phyloP scores from a whole-genome alignment of 2,797 vertebrate genomes.

The Molossus alvarezi region DNA sequence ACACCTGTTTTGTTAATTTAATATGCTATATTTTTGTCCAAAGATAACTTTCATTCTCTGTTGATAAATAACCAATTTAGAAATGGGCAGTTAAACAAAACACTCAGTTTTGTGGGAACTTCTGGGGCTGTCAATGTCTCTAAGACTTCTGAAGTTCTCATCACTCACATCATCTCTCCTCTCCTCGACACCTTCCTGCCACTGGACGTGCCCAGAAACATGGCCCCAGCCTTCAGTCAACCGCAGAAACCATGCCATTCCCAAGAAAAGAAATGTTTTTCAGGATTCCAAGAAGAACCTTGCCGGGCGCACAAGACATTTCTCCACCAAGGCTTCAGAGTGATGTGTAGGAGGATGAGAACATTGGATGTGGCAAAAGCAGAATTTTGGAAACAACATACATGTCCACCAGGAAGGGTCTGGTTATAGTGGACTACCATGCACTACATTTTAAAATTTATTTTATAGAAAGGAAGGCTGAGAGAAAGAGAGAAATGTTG shows the following conservation, averaged over 20 bases:
- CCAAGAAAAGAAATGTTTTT: constrained; percentile 27
- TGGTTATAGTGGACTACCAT: not conserved
- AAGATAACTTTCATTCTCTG: not conserved
- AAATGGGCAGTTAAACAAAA: constrained; percentile 24
- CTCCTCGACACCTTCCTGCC: not conserved
- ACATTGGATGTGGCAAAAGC: not conserved
- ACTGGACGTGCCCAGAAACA: not conserved
- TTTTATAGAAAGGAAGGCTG: not conserved
- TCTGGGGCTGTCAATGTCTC: not conserved
- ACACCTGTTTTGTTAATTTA: not conserved
- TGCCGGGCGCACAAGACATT: not conserved
- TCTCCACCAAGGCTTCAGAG: not conserved
- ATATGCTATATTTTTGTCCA: not conserved
- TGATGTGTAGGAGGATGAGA: not conserved
- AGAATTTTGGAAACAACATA: not conserved
- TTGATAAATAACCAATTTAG: not conserved
- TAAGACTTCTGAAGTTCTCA: not conserved
- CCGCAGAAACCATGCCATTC: not conserved
- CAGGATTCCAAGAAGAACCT: constrained; percentile 33
- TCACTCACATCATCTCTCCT: not conserved
- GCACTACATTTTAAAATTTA: too few species aligned
- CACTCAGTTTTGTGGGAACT: not conserved
- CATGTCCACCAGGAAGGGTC: not conserved
- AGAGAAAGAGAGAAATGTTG: too few species aligned
- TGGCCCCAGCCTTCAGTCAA: not conserved